Conservation (phyloP, 2,888 invertebrate species). For the Drosophila dives region DNA sequence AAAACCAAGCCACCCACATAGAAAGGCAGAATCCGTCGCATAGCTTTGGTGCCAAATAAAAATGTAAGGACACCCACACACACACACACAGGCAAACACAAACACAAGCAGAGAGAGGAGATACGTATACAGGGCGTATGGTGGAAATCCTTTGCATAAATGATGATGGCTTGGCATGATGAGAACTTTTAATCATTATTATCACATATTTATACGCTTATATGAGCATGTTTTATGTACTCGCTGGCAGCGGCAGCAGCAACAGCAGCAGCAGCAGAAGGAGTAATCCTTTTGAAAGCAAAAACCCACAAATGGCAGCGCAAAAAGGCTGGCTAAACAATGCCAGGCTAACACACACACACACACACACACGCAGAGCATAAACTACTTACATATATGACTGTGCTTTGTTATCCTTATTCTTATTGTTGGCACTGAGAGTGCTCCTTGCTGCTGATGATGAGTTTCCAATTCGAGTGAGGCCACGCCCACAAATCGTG, state of each 20-base stretch:
- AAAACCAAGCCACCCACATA: slow-evolving; percentile 41
- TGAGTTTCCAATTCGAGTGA: slow-evolving; percentile 73
- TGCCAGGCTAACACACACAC: slow-evolving; percentile 45
- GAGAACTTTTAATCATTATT: slow-evolving; percentile 83
- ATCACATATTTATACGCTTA: slow-evolving; percentile 83
- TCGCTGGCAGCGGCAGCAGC: slow-evolving; percentile 49
- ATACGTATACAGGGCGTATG: slow-evolving; percentile 23
- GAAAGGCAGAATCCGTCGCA: slow-evolving; percentile 37
- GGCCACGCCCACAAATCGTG: slow-evolving; percentile 68
- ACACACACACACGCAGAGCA: slow-evolving; percentile 20
- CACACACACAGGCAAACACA: slow-evolving; percentile 31
- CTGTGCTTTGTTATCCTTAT: slow-evolving; percentile 66
- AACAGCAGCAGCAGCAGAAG: slow-evolving; percentile 15
- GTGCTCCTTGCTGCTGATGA: slow-evolving; percentile 56
- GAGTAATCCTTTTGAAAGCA: slow-evolving; percentile 80
- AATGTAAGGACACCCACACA: slow-evolving; percentile 65
- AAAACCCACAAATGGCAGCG: slow-evolving; percentile 83
- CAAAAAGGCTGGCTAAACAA: slow-evolving; percentile 70
- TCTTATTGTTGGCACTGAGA: slow-evolving; percentile 64
- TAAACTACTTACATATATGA: slow-evolving; percentile 40
- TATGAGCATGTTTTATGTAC: slow-evolving; percentile 84
- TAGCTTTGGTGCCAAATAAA: slow-evolving; percentile 75
- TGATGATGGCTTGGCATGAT: slow-evolving; percentile 78
- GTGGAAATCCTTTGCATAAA: slow-evolving; percentile 79
- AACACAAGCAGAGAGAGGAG: slow-evolving; percentile 11